Evolutionary conservation across 2,113 vertebrate genomes (phyloP), one percentile per base, ranked within the genome.

Genomic region (Electrona antarctica): DNA sequence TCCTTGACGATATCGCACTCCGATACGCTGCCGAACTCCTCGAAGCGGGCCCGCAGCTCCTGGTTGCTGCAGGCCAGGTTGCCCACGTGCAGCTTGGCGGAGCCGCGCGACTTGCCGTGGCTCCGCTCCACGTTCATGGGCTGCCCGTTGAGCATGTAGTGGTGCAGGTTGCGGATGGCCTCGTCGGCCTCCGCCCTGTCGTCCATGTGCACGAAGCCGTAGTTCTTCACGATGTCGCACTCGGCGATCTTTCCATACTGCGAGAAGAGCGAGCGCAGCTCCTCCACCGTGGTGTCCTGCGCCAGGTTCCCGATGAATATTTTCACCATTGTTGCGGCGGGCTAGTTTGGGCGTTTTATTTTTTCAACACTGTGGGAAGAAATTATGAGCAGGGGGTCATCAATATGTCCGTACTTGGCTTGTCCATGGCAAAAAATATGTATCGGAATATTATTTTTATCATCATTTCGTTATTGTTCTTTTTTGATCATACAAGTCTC

Each of bases 1-100:
- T 98, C 97, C 90, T 98, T 98, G 9, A 99, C 96, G 83, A 98
- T 98, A 92, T 98, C 97, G 58, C 97, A 98, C 84, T 99, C 97
- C 29, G 96, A 90, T 64, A 99, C 97, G 0, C 94, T 73, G 6
- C 97, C 97, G 12, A 93, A 98, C 87, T 98, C 96, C 81, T 99
- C 97, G 64, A 98, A 99, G 79, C 95, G 97, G 87, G 96, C 94
- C 1, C 96, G 89, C 60, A 99, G 93, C 94, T 98, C 97, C 60
- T 97, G 90, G 86, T 96, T 97, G 87, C 96, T 97, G 69, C 96
- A 98, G 0, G 88, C 84, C 77, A 98, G 95, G 85, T 97, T 99
- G 74, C 97, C 96, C 6, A 99, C 97, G 0, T 99, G 96, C 1
- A 99, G 93, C 73, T 98, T 99, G 21, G 97, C 97, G 64, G 97